Percentiles rank a stretch among this genome's conserved stretches.
phyloP scores from a whole-genome alignment of 23 tunicate species.

The Phallusia fumigata region DNA sequence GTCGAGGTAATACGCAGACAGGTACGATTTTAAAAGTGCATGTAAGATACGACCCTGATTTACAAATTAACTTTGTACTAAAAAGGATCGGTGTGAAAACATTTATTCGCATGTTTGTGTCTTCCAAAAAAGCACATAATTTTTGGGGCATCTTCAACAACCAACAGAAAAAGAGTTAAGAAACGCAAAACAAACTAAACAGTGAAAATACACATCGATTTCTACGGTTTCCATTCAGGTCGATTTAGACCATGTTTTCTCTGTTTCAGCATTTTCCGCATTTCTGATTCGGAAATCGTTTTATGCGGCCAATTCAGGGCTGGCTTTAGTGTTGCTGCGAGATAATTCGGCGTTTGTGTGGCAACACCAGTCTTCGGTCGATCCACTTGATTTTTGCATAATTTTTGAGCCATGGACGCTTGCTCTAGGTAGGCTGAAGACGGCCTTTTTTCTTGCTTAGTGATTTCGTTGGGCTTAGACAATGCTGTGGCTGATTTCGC shows the following conservation, averaged over 20 bases:
- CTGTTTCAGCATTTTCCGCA: slow-evolving; percentile 43
- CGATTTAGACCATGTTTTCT: slow-evolving; percentile 25
- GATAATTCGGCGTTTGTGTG: slow-evolving; percentile 74
- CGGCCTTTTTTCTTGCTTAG: background rate
- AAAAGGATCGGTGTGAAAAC: too few relatives aligned
- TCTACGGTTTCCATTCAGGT: slow-evolving; percentile 78
- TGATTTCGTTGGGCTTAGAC: slow-evolving; percentile 11
- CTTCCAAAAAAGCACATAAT: too few relatives aligned
- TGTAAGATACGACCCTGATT: too few relatives aligned
- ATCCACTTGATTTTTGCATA: background rate
- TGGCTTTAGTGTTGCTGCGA: slow-evolving; percentile 53
- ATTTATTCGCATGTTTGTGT: too few relatives aligned
- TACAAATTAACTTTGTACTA: too few relatives aligned
- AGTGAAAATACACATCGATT: background rate
- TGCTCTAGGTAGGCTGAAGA: background rate
- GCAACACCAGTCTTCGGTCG: slow-evolving; percentile 22
- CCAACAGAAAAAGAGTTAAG: too few relatives aligned
- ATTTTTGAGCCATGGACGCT: background rate
- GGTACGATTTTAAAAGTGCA: too few relatives aligned
- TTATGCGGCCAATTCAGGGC: slow-evolving; percentile 44
- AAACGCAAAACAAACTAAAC: too few relatives aligned
- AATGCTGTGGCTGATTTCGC: background rate
- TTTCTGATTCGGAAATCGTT: slow-evolving; percentile 62
- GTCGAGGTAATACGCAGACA: too few relatives aligned
- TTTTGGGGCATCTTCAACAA: too few relatives aligned